A percentile compares a stretch with the other conserved stretches of the same genome.
These are phyloP conservation scores for Melanerpes aurifrons DNA, from an alignment of 2,113 vertebrate species.

Conservation along the genomic window DNA sequence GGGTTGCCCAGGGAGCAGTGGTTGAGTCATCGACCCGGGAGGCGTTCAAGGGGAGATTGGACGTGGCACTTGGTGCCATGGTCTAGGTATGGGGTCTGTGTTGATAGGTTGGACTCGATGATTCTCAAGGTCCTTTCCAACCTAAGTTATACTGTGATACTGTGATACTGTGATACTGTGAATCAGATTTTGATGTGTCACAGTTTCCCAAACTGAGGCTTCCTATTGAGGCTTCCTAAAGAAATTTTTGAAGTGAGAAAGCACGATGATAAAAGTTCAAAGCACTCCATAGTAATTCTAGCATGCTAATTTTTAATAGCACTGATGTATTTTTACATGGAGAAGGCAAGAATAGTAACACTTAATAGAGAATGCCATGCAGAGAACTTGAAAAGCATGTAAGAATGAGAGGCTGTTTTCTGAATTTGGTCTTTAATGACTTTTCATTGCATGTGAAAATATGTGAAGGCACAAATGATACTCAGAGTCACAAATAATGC, in stretches of 20 bases:
- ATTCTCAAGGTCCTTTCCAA: too few relatives aligned
- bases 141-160: too few relatives aligned
- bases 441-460: neutral
- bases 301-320: neutral
- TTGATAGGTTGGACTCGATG: too few relatives aligned
- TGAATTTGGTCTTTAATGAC: neutral
- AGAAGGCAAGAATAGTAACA: neutral
- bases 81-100: too few relatives aligned
- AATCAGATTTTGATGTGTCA: neutral
- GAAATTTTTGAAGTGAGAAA: neutral
- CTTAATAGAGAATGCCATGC: neutral
- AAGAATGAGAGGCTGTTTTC: neutral
- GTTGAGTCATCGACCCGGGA: too few relatives aligned
- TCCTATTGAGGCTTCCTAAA: accelerated
- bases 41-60: too few relatives aligned
- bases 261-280: neutral
- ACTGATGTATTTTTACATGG: neutral
- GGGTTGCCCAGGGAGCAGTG: too few relatives aligned
- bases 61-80: too few relatives aligned
- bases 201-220: neutral
- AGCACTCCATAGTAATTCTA: neutral
- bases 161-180: too few relatives aligned
- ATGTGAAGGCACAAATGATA: neutral
- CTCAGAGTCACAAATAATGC: neutral
- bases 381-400: neutral